Evolutionary conservation across 2,113 vertebrate species (phyloP).

Genomic region (Erpornis zantholeuca): DNA sequence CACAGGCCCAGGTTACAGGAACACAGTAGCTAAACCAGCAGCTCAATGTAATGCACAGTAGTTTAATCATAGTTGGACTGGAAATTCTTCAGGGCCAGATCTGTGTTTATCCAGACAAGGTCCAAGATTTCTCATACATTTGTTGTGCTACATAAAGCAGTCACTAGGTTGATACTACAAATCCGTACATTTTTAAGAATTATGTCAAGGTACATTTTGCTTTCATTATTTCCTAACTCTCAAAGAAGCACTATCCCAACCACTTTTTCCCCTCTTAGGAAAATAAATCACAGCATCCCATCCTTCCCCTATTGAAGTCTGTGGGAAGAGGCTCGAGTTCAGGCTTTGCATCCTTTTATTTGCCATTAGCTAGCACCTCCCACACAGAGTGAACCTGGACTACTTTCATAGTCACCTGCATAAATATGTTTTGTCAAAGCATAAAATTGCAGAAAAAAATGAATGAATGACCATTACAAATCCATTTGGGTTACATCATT

Average conservation of each 20-base stretch:
- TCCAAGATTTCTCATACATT: neutral
- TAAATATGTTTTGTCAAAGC: conserved; percentile 73
- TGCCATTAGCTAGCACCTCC: conserved; percentile 39
- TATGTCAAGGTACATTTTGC: neutral
- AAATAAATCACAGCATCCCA: neutral
- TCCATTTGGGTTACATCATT: conserved; percentile 81
- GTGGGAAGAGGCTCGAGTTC: neutral
- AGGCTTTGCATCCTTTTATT: conserved; percentile 31
- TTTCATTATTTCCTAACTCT: neutral
- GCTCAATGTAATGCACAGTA: rapidly evolving
- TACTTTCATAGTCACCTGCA: conserved; percentile 58
- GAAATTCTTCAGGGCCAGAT: neutral
- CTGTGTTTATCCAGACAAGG: neutral
- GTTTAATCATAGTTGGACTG: neutral
- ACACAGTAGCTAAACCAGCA: neutral
- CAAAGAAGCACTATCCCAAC: neutral
- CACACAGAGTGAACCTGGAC: conserved; percentile 22
- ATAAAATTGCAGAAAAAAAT: conserved; percentile 56
- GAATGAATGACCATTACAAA: conserved; percentile 84
- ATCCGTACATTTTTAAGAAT: neutral
- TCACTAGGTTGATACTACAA: neutral
- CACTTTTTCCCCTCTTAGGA: neutral
- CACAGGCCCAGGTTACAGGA: neutral
- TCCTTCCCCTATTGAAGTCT: neutral
- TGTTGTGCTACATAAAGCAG: neutral